Percentiles rank a stretch among this genome's conserved stretches.
These are phyloP conservation scores for Carettochelys insculpta DNA, from an alignment of 2,113 vertebrate genomes.

Conservation along the genomic window DNA sequence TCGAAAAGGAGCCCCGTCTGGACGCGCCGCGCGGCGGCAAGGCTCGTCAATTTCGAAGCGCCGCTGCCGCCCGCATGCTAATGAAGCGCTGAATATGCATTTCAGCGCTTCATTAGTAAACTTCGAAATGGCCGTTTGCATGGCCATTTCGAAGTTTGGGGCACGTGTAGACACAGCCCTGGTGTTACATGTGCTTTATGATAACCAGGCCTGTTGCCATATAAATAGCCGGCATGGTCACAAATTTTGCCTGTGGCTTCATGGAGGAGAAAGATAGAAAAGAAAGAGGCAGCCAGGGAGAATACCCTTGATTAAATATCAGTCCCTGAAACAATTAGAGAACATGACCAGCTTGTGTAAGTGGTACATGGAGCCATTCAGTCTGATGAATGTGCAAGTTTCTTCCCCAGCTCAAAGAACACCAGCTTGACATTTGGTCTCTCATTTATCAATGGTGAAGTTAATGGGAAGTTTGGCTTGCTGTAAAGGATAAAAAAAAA, in stretches of 20 bases:
- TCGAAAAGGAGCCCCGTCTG: no score
- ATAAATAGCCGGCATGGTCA: conserved; percentile 40
- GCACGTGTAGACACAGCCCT: no score
- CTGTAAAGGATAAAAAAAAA: rapidly evolving
- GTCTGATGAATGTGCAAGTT: not conserved
- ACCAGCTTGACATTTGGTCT: not conserved
- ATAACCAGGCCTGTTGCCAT: not conserved
- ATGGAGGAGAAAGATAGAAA: conserved; percentile 32
- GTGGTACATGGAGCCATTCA: not conserved
- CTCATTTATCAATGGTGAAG: not conserved
- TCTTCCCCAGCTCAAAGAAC: not conserved
- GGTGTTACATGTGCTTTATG: no score
- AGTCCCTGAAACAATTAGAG: conserved; percentile 52
- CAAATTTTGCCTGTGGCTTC: conserved; percentile 60
- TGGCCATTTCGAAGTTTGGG: no score
- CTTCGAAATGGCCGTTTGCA: no score
- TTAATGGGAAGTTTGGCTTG: not conserved
- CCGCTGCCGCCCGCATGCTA: no score
- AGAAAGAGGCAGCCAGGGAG: conserved; percentile 36
- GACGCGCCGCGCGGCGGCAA: no score
- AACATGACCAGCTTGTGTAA: conserved; percentile 30
- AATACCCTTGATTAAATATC: conserved; percentile 56
- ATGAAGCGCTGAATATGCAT: no score
- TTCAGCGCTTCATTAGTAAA: no score
- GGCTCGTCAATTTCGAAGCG: no score